A percentile compares a stretch with the other conserved stretches of the same genome.
Conservation (phyloP, 2,888 invertebrate genomes). For the Epirrhoe tristata region DNA sequence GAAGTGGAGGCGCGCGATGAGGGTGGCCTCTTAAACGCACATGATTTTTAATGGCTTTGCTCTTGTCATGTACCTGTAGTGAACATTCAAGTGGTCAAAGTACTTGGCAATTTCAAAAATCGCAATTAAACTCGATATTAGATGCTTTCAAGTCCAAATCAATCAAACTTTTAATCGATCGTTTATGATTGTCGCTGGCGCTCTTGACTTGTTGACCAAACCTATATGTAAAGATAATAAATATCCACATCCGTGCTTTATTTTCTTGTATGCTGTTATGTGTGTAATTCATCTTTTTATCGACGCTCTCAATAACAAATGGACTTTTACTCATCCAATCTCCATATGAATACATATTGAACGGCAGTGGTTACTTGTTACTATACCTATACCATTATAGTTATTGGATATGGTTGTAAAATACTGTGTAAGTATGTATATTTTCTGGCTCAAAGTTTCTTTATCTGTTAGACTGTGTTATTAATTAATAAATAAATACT, state of each 20-base stretch:
- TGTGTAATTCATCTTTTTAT: constrained; percentile 40
- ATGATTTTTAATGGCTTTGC: constrained; percentile 70
- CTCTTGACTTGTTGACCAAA: constrained; percentile 24
- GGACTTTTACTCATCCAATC: constrained; percentile 31
- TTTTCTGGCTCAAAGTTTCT: neutral
- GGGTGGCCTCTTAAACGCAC: constrained; percentile 68
- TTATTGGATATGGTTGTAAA: constrained; percentile 5
- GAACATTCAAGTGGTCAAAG: constrained; percentile 20
- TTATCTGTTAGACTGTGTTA: neutral
- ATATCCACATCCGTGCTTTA: constrained; percentile 34
- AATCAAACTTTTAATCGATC: constrained; percentile 14
- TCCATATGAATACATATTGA: constrained; percentile 32
- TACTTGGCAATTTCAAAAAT: neutral
- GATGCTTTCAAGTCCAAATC: constrained; percentile 15
- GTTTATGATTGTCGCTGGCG: constrained; percentile 22
- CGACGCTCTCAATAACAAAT: constrained; percentile 31
- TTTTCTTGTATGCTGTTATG: constrained; percentile 37
- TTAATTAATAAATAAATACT: neutral
- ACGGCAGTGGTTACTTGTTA: constrained; percentile 19
- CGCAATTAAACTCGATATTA: neutral
- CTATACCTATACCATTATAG: constrained; percentile 5
- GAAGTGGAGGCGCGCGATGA: constrained; percentile 70
- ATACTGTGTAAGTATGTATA: neutral
- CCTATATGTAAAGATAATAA: constrained; percentile 35
- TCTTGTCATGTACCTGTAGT: constrained; percentile 50